These are phyloP conservation scores for Huso huso DNA, from an alignment of 2,797 vertebrate genomes.

Conservation along the genomic window DNA sequence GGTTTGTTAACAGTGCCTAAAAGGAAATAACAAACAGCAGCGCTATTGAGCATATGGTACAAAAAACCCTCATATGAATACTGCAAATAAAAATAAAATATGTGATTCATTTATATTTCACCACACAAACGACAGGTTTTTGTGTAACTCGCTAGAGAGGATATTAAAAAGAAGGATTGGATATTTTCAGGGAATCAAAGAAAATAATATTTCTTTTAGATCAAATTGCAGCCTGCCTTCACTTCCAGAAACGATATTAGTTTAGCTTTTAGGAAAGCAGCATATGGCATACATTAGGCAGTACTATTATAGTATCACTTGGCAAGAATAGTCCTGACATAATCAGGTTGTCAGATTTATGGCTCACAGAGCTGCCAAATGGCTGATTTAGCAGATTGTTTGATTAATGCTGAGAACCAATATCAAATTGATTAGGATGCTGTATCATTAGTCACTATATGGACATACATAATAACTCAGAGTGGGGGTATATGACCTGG, in stretches of 20 bases:
- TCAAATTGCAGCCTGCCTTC: conserved; percentile 21
- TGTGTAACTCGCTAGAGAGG: too few relatives aligned
- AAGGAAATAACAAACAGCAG: too few relatives aligned
- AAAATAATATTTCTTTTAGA: neutral
- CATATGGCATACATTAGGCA: conserved; percentile 40
- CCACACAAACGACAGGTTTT: too few relatives aligned
- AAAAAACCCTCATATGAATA: too few relatives aligned
- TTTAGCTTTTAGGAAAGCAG: conserved; percentile 33
- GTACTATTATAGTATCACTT: conserved; percentile 38
- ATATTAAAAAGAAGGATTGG: too few relatives aligned
- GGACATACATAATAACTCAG: neutral
- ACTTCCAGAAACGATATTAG: conserved; percentile 36
- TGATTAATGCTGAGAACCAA: conserved; percentile 32
- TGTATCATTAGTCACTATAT: conserved; percentile 15
- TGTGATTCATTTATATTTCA: too few relatives aligned
- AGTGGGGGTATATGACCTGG: neutral
- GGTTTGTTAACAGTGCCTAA: too few relatives aligned
- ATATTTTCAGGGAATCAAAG: too few relatives aligned
- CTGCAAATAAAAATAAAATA: too few relatives aligned
- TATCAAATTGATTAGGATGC: conserved; percentile 38
- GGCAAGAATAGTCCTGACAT: conserved; percentile 33
- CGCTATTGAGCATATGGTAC: too few relatives aligned
- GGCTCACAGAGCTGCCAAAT: conserved; percentile 34
- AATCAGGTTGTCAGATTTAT: conserved; percentile 47
- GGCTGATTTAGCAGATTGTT: conserved; percentile 41